Evolutionary conservation across 2,888 invertebrate genomes (phyloP).

Genomic region (Drosophila diplacantha): DNA sequence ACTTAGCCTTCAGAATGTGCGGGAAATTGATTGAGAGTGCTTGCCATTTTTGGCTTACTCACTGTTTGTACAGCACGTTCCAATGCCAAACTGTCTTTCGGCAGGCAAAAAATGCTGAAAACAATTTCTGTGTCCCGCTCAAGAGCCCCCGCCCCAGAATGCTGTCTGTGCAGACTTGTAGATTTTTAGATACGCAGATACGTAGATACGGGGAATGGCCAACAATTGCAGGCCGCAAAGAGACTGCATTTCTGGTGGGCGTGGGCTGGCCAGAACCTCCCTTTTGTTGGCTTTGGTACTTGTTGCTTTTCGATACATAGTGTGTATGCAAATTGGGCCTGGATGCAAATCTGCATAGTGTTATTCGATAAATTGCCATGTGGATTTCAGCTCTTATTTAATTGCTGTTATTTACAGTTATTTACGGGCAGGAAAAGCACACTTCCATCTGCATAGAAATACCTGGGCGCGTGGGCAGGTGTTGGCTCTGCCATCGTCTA

Average conservation of each 20-base stretch:
- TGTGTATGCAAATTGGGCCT: slow-evolving; percentile 2
- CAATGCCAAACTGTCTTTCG: slow-evolving; percentile 33
- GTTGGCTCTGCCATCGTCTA: slow-evolving; percentile 31
- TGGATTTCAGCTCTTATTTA: slow-evolving; percentile 39
- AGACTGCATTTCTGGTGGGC: slow-evolving; percentile 20
- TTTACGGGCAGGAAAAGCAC: slow-evolving; percentile 11
- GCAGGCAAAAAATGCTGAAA: not conserved
- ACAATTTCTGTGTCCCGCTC: slow-evolving; percentile 17
- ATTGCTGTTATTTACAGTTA: slow-evolving; percentile 47
- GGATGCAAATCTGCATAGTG: slow-evolving; percentile 32
- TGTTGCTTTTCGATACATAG: slow-evolving; percentile 15
- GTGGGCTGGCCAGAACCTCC: slow-evolving; percentile 37
- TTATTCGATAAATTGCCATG: slow-evolving; percentile 47
- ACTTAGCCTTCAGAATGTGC: not conserved
- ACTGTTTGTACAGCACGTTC: slow-evolving; percentile 32
- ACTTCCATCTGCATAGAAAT: slow-evolving; percentile 23
- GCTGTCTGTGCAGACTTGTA: not conserved
- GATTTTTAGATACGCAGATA: slow-evolving; percentile 2
- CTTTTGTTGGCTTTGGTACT: slow-evolving; percentile 2
- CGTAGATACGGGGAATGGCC: slow-evolving; percentile 13
- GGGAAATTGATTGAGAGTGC: slow-evolving; percentile 16
- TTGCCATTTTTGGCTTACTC: slow-evolving; percentile 10
- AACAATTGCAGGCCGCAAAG: slow-evolving; percentile 19
- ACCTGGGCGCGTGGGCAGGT: slow-evolving; percentile 34
- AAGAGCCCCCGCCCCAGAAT: slow-evolving; percentile 18